Evolutionary conservation across 2,888 invertebrate genomes (phyloP).

Genomic region (Pyralis farinalis): DNA sequence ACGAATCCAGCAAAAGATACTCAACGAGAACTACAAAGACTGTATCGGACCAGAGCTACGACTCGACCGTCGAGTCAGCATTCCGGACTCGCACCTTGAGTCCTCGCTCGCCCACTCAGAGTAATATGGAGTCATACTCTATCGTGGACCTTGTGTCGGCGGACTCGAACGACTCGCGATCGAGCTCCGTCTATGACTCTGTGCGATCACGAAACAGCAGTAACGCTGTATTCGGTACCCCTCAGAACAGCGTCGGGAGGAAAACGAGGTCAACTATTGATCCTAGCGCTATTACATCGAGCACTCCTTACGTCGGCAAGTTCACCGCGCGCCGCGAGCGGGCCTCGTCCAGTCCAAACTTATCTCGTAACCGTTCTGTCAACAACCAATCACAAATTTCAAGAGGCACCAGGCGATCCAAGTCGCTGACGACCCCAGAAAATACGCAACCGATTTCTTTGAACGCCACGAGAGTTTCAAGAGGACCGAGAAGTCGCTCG

Average conservation of each 20-base stretch:
- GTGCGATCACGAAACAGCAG: conserved; percentile 31
- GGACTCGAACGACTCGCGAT: conserved; percentile 41
- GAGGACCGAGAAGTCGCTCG: conserved; percentile 42
- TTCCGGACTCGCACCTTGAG: conserved; percentile 33
- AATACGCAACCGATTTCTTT: conserved; percentile 36
- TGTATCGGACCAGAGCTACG: conserved; percentile 24
- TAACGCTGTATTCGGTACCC: conserved; percentile 35
- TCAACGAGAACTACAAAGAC: conserved; percentile 22
- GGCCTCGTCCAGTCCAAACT: conserved; percentile 26
- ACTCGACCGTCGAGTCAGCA: conserved; percentile 26
- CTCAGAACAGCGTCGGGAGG: conserved; percentile 22
- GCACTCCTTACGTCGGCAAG: conserved; percentile 43
- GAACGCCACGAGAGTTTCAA: conserved; percentile 38
- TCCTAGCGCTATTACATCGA: conserved; percentile 35
- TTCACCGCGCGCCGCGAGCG: conserved; percentile 9
- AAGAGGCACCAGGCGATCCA: conserved; percentile 27
- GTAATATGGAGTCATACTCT: conserved; percentile 52
- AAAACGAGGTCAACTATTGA: conserved; percentile 38
- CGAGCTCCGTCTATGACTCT: conserved; percentile 47
- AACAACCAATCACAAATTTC: no score
- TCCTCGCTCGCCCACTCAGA: conserved; percentile 25
- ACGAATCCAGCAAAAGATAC: conserved; percentile 9
- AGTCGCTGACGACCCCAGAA: conserved; percentile 41
- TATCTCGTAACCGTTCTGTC: conserved; percentile 17
- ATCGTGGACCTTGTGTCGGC: conserved; percentile 61